These are phyloP conservation scores for Galago senegalensis DNA, from an alignment of 2,797 vertebrate species.

Conservation along the genomic window DNA sequence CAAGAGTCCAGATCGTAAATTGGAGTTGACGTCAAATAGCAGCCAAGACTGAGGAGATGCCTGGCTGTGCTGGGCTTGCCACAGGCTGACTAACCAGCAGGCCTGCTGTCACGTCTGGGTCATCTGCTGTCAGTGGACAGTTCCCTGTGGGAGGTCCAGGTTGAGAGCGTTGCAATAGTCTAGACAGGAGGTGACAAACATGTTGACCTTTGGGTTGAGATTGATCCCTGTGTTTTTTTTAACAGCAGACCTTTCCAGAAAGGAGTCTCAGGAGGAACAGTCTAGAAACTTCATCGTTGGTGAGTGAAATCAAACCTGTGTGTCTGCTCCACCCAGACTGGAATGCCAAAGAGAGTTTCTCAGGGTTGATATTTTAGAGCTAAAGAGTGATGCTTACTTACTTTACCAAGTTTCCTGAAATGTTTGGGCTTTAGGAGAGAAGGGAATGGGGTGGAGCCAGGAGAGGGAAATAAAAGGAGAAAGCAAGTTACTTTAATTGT, in stretches of 20 bases:
- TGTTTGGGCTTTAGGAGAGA: background rate
- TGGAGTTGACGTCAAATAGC: slow-evolving; percentile 75
- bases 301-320: slow-evolving; percentile 59
- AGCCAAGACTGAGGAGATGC: slow-evolving; percentile 67
- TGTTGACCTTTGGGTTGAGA: slow-evolving; percentile 77
- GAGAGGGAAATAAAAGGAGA: background rate
- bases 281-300: slow-evolving; percentile 63
- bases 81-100: slow-evolving; percentile 63
- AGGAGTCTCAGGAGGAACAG: slow-evolving; percentile 48
- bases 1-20: slow-evolving; percentile 69
- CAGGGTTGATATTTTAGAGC: background rate
- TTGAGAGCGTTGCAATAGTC: slow-evolving; percentile 68
- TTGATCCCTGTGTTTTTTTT: slow-evolving; percentile 75
- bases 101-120: slow-evolving; percentile 80
- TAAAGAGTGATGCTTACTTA: slow-evolving; percentile 40
- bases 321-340: slow-evolving; percentile 57
- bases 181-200: slow-evolving; percentile 85
- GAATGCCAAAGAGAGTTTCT: slow-evolving; percentile 66
- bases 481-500: background rate
- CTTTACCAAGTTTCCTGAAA: slow-evolving; percentile 43
- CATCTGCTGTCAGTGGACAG: slow-evolving; percentile 67
- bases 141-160: slow-evolving; percentile 78
- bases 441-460: background rate
- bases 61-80: slow-evolving; percentile 71
- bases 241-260: slow-evolving; percentile 77